Evolutionary conservation across 2,797 vertebrate species (phyloP), one percentile per base, ranked within the genome.

Genomic region (Odontamblyopus rebecca): DNA sequence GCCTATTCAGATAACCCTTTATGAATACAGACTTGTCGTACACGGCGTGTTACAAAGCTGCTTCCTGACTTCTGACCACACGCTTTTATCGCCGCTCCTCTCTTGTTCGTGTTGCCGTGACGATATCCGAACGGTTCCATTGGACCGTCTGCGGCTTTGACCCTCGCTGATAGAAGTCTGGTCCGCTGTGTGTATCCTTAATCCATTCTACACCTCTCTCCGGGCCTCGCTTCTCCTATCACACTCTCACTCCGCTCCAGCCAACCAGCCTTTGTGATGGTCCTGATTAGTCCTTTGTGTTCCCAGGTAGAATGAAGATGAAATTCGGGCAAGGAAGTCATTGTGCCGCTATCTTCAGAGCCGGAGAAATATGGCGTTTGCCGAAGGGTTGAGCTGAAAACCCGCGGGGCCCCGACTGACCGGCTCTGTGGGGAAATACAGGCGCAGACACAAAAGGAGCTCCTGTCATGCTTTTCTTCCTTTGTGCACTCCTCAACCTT

Each of bases 251-350:
- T 84, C 85, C 75, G 79, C 83, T 59, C 83, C 88, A 16, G 29
- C 57, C 57, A 16, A 16, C 88, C 86, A 86, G 87, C 91, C 83
- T 91, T 94, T 93, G 91, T 93, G 91, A 93, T 92, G 91, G 82
- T 86, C 87, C 89, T 92, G 92, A 94, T 94, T 93, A 93, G 90
- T 91, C 92, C 93, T 93, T 94, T 93, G 92, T 94, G 93, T 92
- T 92, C 84, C 83, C 90, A 90, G 91, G 91, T 93, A 90, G 92
- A 94, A 94, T 93, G 93, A 93, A 94, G 91, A 94, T 92, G 90
- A 89, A 92, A 90, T 94, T 91, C 90, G 90, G 91, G 88, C 7
- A 6, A 5, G 89, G 85, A 87, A 88, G 90, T 89, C 93, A 92
- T 93, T 92, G 92, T 93, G 88, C 84, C 88, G 85, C 89, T 93